Evolutionary conservation across 2,797 vertebrate genomes (phyloP), one percentile per base, ranked within the genome.

Genomic region (Cossypha dichroa): DNA sequence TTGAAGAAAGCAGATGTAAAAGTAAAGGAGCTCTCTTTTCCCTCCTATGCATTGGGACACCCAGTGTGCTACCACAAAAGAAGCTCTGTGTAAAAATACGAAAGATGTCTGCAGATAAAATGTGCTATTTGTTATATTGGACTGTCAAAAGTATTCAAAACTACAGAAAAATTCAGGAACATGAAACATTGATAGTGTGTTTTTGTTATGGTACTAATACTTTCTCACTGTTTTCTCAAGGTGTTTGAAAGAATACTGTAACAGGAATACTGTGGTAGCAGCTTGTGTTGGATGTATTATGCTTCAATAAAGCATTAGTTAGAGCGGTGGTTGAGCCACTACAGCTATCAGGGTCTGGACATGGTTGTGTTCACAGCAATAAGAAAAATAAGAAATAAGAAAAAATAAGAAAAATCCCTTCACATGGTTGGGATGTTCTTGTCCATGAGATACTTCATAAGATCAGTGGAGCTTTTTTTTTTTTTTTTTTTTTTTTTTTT

Each of bases 401-500:
- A 45, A 45, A 45, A 56, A 10, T 1, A 38, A 8, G 52, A 67
- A 58, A 88, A 80, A 72, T 3, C 6, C 11, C 6, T 55, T 70
- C 15, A 34, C 0, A 0, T 0, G 3, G 3, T 33, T 79, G 23
- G 7, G 38, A 34, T 54, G 28, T 7, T 45, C 20, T 72, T 56
- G 4, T 31, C 55, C 3, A 1, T 18, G 36, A 85, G 28, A n/a
- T 72, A 22, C n/a, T 74, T 45, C 15, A 7, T 38, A 56, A 51
- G 49, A 78, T 5, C 13, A 28, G 9, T 4, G 20, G 8, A 4
- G 4, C 13, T 15, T 55, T 2, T 1, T 18, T 38, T 40, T 22
- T 26, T n/a, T 8, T 18, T 52, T n/a, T n/a, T n/a, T n/a, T n/a
- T 29, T 15, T 1, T 18, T 7, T 11, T 8, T 4, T 8, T 5